A percentile compares a stretch with the other conserved stretches of the same genome.
Conservation (phyloP, 2,113 vertebrate species). For the Tapirus terrestris region DNA sequence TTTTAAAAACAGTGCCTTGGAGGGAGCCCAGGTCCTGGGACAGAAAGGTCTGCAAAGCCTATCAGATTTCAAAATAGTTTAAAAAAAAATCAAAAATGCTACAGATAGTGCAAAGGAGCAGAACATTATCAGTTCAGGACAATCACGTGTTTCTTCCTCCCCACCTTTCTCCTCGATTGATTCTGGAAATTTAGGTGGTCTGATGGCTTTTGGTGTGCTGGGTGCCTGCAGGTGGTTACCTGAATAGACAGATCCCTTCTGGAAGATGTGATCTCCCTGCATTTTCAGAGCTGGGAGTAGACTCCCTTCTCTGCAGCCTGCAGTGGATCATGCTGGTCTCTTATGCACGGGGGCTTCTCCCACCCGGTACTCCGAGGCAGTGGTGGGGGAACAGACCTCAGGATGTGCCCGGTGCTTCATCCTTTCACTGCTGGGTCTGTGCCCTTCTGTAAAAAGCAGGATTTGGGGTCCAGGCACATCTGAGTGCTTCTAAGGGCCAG, state of each 20-base stretch:
- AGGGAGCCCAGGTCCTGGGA: conserved; percentile 52
- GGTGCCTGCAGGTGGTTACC: conserved; percentile 64
- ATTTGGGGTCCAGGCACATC: conserved; percentile 74
- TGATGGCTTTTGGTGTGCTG: not conserved
- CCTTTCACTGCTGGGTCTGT: conserved; percentile 57
- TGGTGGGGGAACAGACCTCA: conserved; percentile 13
- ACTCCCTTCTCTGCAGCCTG: not conserved
- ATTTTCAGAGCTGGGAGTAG: not conserved
- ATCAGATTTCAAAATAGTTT: conserved; percentile 71
- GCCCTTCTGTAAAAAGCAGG: conserved; percentile 82
- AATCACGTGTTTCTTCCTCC: not conserved
- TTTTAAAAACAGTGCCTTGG: conserved; percentile 69
- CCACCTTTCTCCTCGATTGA: not conserved
- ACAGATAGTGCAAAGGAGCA: conserved; percentile 62
- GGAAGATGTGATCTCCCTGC: not conserved
- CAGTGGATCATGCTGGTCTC: not conserved
- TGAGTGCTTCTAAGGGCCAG: conserved; percentile 53
- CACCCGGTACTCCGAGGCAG: not conserved
- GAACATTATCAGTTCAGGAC: conserved; percentile 5
- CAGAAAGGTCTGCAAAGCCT: conserved; percentile 56
- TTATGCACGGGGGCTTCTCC: not conserved
- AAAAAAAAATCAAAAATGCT: conserved; percentile 50
- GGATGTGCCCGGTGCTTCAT: not conserved
- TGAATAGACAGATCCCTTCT: not conserved
- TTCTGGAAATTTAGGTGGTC: conserved; percentile 56